Base-by-base conservation (phyloP, 2,113 vertebrate genomes). In the Hyperoodon ampullatus region DNA sequence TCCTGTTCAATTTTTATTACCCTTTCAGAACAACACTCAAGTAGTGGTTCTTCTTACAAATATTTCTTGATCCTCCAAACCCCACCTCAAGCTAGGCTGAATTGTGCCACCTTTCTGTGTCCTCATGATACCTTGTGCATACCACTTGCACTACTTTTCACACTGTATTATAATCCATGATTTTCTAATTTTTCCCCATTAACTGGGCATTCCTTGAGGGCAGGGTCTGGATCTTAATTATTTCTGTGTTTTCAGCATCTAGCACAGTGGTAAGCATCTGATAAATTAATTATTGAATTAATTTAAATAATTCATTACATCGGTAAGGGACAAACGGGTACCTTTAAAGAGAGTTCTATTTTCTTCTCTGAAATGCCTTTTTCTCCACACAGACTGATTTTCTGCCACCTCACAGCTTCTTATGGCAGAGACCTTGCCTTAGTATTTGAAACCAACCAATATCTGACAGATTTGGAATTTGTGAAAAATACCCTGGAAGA, bases 391-490 rank as follows among this genome's bases (percentile, higher is more conserved):
- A 96, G 96, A 88, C 75, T 88, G 65, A 96, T 96, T 95, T 96
- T 95, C 77, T 98, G 98, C 58, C 92, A 97, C 88, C 94, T 98
- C 95, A 98, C 98, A 92, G 97, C 98, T 80, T 96, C 97, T 89
- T 97, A 98, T 95, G 98, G 98, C 93, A 98, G 97, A 71, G 97
- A 98, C 65, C 96, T 98, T 33, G 93, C 98, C 87, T 98, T 93
- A 47, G 90, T 98, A 85, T 97, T 98, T 97, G 96, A 97, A 88
- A 98, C 97, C 47, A 98, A 98, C 97, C 97, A 98, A 80, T 98
- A 96, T 77, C 97, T 98, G 50, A 90, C 70, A 95, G 97, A 98
- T 68, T 97, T 98, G 35, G 98, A 98, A 58, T 98, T 99, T 96
- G 94, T 98, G 39, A 98, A 98, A 97, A 98, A 97, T 30, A 96